phyloP scores from a whole-genome alignment of 2,797 vertebrate genomes.

The Cottoperca gobio region DNA sequence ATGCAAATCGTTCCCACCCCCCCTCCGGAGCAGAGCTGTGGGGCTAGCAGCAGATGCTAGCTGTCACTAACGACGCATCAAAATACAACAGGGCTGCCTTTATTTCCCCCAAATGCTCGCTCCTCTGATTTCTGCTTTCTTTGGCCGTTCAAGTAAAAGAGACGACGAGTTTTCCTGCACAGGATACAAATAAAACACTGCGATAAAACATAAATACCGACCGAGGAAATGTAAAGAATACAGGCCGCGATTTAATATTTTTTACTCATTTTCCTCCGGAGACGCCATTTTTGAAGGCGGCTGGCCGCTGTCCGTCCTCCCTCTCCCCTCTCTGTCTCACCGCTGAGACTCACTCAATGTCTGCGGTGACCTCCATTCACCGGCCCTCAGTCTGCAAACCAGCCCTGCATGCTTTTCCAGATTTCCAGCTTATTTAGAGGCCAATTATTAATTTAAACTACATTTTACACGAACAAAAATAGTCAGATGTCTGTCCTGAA shows the following conservation, averaged over 20 bases:
- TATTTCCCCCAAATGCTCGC: slow-evolving; percentile 61
- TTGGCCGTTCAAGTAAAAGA: slow-evolving; percentile 22
- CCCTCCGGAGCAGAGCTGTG: slow-evolving; percentile 58
- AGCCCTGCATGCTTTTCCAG: slow-evolving; percentile 42
- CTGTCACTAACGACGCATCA: slow-evolving; percentile 86
- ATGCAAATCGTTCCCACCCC: slow-evolving; percentile 76
- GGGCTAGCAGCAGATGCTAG: slow-evolving; percentile 81
- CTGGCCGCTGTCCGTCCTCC: slow-evolving; percentile 80
- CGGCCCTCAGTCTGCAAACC: slow-evolving; percentile 49
- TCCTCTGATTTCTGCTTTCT: slow-evolving; percentile 40
- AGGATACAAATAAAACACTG: neutral
- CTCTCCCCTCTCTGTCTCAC: slow-evolving; percentile 70
- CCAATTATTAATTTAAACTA: slow-evolving; percentile 2
- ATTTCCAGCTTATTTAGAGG: slow-evolving; percentile 30
- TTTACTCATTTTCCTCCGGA: slow-evolving; percentile 86
- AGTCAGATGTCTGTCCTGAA: slow-evolving; percentile 26
- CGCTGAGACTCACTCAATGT: slow-evolving; percentile 69
- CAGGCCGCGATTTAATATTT: slow-evolving; percentile 85
- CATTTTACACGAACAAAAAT: slow-evolving; percentile 31
- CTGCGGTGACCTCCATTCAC: slow-evolving; percentile 81
- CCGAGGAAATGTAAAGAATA: slow-evolving; percentile 65
- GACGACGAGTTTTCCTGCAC: slow-evolving; percentile 11
- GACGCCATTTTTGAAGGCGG: slow-evolving; percentile 91
- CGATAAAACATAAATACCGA: slow-evolving; percentile 9
- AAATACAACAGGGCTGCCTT: slow-evolving; percentile 81